These are phyloP conservation scores for Diglossa brunneiventris DNA, from an alignment of 2,113 vertebrate species.

Conservation along the genomic window DNA sequence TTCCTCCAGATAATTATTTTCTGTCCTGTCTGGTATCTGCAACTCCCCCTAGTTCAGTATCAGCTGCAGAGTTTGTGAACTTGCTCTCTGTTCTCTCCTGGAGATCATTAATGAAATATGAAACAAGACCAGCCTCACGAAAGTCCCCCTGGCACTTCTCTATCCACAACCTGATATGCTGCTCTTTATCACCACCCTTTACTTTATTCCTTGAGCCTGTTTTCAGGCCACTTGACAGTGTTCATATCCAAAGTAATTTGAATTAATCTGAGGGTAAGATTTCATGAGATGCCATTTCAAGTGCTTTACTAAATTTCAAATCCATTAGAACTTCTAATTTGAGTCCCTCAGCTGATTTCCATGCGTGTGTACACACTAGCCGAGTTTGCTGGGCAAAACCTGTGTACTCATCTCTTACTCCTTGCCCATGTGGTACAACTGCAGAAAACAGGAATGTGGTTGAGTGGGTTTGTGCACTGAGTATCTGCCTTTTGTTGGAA, in stretches of 20 bases:
- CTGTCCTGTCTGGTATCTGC: not conserved
- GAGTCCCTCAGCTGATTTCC: slow-evolving; percentile 25
- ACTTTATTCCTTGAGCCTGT: slow-evolving; percentile 38
- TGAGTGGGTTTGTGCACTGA: not conserved
- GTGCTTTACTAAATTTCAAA: slow-evolving; percentile 60
- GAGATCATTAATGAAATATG: slow-evolving; percentile 48
- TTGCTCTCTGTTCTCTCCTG: slow-evolving; percentile 5
- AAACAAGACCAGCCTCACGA: slow-evolving; percentile 30
- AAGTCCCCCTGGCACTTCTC: slow-evolving; percentile 8
- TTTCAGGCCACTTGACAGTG: slow-evolving; percentile 63
- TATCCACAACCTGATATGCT: slow-evolving; percentile 2
- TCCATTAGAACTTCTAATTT: slow-evolving; percentile 50
- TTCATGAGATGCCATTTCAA: slow-evolving; percentile 65
- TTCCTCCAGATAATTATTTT: not conserved
- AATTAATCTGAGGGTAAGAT: slow-evolving; percentile 63
- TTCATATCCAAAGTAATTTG: slow-evolving; percentile 51
- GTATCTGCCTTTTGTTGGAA: not conserved
- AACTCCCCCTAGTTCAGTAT: not conserved
- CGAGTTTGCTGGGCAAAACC: not conserved
- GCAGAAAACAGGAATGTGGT: not conserved
- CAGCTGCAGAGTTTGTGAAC: slow-evolving; percentile 23
- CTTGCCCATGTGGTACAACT: not conserved
- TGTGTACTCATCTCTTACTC: not conserved
- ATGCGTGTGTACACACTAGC: not conserved
- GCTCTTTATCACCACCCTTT: slow-evolving; percentile 44